Evolutionary conservation across 2,888 invertebrate genomes (phyloP).

Genomic region (Apoda limacodes): DNA sequence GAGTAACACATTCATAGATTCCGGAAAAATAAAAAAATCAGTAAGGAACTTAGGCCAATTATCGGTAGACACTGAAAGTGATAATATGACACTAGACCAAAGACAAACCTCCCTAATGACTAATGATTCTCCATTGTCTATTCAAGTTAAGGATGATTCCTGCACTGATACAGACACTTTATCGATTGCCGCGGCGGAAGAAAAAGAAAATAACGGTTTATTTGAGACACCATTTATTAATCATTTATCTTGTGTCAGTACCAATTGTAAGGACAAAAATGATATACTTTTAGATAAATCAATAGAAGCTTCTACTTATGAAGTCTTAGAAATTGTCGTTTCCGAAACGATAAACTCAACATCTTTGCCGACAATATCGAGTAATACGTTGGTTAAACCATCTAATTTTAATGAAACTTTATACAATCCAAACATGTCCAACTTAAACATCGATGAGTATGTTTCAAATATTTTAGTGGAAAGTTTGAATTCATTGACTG

Average conservation of each 20-base stretch:
- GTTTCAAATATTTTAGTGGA: conserved; percentile 64
- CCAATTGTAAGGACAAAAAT: too few species aligned
- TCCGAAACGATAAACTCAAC: conserved; percentile 43
- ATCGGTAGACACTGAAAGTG: too few species aligned
- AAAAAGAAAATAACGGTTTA: conserved; percentile 26
- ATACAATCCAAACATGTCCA: conserved; percentile 18
- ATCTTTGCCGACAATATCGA: conserved; percentile 19
- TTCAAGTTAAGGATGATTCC: conserved; percentile 24
- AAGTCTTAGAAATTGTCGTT: conserved; percentile 54
- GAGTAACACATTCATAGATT: too few species aligned
- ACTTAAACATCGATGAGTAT: conserved; percentile 56
- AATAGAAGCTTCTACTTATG: conserved; percentile 40
- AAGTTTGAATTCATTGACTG: conserved; percentile 58
- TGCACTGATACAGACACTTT: conserved; percentile 32
- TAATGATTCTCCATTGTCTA: too few species aligned
- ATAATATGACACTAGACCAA: too few species aligned
- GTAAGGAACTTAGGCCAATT: conserved; percentile 2
- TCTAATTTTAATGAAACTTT: conserved; percentile 16
- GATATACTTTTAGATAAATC: too few species aligned
- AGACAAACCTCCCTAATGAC: too few species aligned
- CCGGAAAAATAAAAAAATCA: too few species aligned
- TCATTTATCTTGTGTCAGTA: too few species aligned
- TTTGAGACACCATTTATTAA: too few species aligned
- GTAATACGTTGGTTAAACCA: conserved; percentile 15
- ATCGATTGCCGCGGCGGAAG: conserved; percentile 34